These are phyloP conservation scores for Leptobrachium leishanense DNA, from an alignment of 2,113 vertebrate genomes.

Conservation along the genomic window DNA sequence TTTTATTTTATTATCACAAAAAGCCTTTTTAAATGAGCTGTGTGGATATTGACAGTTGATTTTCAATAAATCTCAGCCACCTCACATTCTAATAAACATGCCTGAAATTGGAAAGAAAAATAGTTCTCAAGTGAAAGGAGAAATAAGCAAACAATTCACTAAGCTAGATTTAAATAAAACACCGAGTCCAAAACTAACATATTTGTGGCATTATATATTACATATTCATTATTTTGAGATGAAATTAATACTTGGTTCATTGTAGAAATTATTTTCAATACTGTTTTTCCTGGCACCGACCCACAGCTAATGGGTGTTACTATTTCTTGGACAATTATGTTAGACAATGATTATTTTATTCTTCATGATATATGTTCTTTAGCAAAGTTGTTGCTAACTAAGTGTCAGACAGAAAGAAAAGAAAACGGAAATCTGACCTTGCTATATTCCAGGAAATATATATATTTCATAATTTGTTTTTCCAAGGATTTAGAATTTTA, in stretches of 20 bases:
- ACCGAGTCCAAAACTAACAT: slow-evolving; percentile 31
- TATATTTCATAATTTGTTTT: slow-evolving; percentile 1
- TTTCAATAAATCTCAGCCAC: not conserved
- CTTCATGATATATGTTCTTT: slow-evolving; percentile 8
- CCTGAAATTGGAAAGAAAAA: slow-evolving; percentile 7
- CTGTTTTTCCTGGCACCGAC: slow-evolving; percentile 26
- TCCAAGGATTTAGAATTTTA: not conserved
- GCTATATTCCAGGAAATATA: not conserved
- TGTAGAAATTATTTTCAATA: slow-evolving; percentile 30
- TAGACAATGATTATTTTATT: slow-evolving; percentile 20
- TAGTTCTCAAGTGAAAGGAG: slow-evolving; percentile 21
- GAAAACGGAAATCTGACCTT: slow-evolving; percentile 1
- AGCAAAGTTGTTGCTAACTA: slow-evolving; percentile 19
- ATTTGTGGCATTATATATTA: slow-evolving; percentile 32
- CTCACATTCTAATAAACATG: slow-evolving; percentile 15
- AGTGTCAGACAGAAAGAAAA: slow-evolving; percentile 6
- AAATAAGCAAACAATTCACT: slow-evolving; percentile 27
- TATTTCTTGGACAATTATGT: slow-evolving; percentile 27
- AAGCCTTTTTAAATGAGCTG: not conserved
- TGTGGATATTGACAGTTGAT: not conserved
- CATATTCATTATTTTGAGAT: slow-evolving; percentile 33
- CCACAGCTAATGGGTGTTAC: slow-evolving; percentile 38
- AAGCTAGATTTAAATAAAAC: slow-evolving; percentile 7
- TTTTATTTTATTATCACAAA: not conserved
- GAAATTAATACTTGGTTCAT: slow-evolving; percentile 33